Conservation (phyloP, 2,113 vertebrate genomes). For the Lonchura striata region DNA sequence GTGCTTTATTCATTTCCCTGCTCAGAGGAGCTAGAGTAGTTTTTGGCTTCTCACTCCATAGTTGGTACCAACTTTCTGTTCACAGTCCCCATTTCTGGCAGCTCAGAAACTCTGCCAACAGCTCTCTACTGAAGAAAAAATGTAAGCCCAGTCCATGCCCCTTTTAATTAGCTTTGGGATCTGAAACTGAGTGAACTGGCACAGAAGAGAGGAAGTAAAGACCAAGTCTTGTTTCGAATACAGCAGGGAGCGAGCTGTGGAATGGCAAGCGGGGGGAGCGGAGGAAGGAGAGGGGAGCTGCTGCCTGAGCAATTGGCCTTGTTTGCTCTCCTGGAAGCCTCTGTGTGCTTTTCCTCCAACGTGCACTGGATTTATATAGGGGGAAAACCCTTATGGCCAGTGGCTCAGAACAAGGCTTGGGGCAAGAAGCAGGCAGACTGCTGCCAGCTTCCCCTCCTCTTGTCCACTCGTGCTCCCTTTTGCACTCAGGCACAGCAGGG, state of each 20-base stretch:
- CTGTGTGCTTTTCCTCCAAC: not conserved
- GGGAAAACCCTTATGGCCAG: not conserved
- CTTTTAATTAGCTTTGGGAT: slow-evolving; percentile 71
- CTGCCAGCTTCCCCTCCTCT: not conserved
- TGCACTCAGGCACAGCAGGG: not conserved
- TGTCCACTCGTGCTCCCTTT: not conserved
- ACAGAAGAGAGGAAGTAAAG: slow-evolving; percentile 43
- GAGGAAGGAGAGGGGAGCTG: not conserved
- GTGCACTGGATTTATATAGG: slow-evolving; percentile 21
- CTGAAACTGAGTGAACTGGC: slow-evolving; percentile 12
- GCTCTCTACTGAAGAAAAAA: slow-evolving; percentile 33
- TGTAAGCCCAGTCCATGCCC: slow-evolving; percentile 17
- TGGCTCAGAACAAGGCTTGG: not conserved
- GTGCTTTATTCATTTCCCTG: not conserved
- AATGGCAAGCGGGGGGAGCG: not conserved
- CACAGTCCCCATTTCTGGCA: slow-evolving; percentile 36
- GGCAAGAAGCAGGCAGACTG: not conserved
- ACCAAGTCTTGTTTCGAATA: slow-evolving; percentile 49
- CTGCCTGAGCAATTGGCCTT: not conserved
- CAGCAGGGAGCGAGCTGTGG: not conserved
- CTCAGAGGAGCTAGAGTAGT: not conserved
- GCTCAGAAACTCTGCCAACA: slow-evolving; percentile 63
- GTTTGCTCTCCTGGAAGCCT: slow-evolving; percentile 46
- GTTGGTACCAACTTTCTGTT: slow-evolving; percentile 36
- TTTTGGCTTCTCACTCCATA: slow-evolving; percentile 9